Conservation (phyloP, 1,140 invertebrate genomes). For the Tetraneura akinire region DNA sequence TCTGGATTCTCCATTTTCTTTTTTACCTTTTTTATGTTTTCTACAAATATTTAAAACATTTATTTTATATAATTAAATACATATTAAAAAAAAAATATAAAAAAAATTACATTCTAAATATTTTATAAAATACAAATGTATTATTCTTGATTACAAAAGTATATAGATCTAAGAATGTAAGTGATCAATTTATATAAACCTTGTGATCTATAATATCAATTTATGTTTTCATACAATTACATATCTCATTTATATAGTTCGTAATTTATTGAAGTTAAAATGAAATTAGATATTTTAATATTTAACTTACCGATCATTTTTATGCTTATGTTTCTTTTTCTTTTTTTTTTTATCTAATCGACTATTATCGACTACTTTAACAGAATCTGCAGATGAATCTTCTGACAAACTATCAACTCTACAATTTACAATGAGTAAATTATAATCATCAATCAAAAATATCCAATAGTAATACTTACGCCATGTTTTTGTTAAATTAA, state of each 20-base stretch:
- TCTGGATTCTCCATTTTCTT: slow-evolving; percentile 37
- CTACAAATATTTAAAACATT: not conserved
- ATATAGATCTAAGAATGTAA: not conserved
- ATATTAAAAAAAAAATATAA: no score
- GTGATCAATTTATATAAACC: not conserved
- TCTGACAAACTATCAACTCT: slow-evolving; percentile 35
- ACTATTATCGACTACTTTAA: slow-evolving; percentile 20
- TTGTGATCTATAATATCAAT: not conserved
- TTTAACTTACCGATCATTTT: slow-evolving; percentile 26
- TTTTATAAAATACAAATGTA: not conserved
- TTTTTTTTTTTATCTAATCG: slow-evolving; percentile 43
- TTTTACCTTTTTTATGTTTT: slow-evolving; percentile 45
- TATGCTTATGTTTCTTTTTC: slow-evolving; percentile 48
- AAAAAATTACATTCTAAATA: not conserved
- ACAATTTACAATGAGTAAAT: not conserved
- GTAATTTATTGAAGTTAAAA: no score
- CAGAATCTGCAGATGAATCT: slow-evolving; percentile 30
- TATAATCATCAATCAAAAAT: not conserved
- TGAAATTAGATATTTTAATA: not conserved
- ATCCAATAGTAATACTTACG: not conserved
- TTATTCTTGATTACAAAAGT: not conserved
- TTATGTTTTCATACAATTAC: no score
- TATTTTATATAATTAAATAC: not conserved
- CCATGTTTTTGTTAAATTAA: not conserved
- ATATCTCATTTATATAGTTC: no score